Conservation (phyloP, 2,797 vertebrate genomes). For the Bovichtus variegatus region DNA sequence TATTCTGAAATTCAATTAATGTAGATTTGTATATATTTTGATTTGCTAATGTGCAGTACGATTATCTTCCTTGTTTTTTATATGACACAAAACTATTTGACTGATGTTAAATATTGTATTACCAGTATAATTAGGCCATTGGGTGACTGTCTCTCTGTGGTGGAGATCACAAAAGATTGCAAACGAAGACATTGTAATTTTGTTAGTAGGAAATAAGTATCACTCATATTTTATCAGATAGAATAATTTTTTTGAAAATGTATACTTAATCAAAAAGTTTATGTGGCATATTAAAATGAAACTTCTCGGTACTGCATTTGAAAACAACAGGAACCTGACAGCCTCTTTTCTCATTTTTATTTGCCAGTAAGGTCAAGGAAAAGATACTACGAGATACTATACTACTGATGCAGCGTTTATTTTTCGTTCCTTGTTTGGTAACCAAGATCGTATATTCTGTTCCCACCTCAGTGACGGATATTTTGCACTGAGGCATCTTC, state of each 20-base stretch:
- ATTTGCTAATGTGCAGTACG: constrained; percentile 69
- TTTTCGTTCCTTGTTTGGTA: constrained; percentile 14
- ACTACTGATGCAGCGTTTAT: constrained; percentile 6
- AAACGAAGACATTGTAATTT: constrained; percentile 17
- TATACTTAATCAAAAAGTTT: constrained; percentile 4
- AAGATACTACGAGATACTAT: background rate
- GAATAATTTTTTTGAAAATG: constrained; percentile 16
- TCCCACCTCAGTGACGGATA: constrained; percentile 15
- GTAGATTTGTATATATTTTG: constrained; percentile 78
- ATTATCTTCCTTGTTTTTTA: constrained; percentile 43
- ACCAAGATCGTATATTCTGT: background rate
- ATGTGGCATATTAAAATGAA: background rate
- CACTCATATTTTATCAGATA: background rate
- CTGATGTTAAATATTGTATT: constrained; percentile 22
- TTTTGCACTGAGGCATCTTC: background rate
- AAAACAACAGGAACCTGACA: background rate
- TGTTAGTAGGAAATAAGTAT: background rate
- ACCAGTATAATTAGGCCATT: constrained; percentile 17
- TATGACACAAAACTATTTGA: constrained; percentile 39
- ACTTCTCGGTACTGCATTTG: background rate
- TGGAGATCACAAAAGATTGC: constrained; percentile 8
- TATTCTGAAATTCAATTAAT: constrained; percentile 63
- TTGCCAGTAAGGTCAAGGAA: background rate
- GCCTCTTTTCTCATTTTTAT: background rate
- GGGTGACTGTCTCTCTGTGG: background rate